Base-by-base conservation (phyloP, 2,888 invertebrate species). In the Coronaproctus castanopsis region DNA sequence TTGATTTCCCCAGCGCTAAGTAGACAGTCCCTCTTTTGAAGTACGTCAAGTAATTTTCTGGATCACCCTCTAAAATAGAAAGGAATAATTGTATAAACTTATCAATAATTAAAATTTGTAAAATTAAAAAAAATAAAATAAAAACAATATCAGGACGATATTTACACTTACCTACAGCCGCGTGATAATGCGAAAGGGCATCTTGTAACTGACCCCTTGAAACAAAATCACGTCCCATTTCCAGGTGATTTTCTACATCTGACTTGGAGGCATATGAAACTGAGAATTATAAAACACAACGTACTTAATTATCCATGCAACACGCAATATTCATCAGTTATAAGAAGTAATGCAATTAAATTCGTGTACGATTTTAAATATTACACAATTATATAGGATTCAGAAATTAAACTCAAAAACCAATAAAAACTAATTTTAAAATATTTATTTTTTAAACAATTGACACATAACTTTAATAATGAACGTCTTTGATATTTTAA, bases 11-110 rank as follows among this genome's bases (percentile, higher is more conserved):
- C 66, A 97, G 76, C 8, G 96, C 97, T 70, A 97, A 79, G 74
- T 90, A 96, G 1, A 95, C 92, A 1, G 96, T 95, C 53, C 93
- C 97, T 67, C 97, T 78, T 72, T 92, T 88, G 72, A 90, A 98
- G 70, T 90, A 89, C 57, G 93, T 93, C 72, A 97, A 79, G 74
- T 96, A 98, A 75, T 97, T 96, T 65, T 78, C 80, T 50, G 95
- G 90, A 74, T 98, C 97, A 18, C 88, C 89, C 77, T 97, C 96
- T 95, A 74, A 2, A 76, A 75, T 57, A 59, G 21, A 53, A 51
- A 55, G 24, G 49, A n/a, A n/a, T n/a, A n/a, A n/a, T n/a, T n/a
- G n/a, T n/a, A n/a, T 63, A 36, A 50, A 23, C 20, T 22, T 14
- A 52, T 19, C 24, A 50, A 14, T 5, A 58, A 22, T 54, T n/a